These are phyloP conservation scores for Diadophis punctatus DNA, from an alignment of 2,113 vertebrate genomes.

Conservation along the genomic window DNA sequence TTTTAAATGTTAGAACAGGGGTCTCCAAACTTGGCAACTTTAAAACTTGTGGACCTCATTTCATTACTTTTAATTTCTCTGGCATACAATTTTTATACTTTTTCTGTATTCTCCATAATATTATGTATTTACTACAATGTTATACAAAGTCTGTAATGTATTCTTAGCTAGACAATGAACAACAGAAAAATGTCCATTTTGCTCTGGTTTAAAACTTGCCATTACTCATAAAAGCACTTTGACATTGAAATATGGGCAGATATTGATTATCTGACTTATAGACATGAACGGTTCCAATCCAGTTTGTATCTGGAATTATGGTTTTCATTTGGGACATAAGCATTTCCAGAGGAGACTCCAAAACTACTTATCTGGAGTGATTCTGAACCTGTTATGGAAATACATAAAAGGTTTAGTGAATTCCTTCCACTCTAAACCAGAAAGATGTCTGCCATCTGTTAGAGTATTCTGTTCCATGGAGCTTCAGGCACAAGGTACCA, in stretches of 20 bases:
- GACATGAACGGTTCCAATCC: background rate
- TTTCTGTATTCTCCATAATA: background rate
- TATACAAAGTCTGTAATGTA: background rate
- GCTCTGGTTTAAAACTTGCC: background rate
- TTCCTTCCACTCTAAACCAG: background rate
- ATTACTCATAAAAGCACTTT: background rate
- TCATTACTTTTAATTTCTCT: background rate
- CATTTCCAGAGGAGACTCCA: background rate
- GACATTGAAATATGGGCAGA: background rate
- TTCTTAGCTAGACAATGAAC: background rate
- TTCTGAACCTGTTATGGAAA: background rate
- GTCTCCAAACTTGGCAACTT: background rate
- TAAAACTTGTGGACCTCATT: background rate
- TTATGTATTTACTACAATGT: background rate
- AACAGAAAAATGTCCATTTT: background rate
- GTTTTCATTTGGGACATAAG: background rate
- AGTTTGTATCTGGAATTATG: background rate
- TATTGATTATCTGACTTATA: background rate
- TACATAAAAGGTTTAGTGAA: background rate
- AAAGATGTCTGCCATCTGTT: background rate
- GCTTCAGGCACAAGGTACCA: background rate
- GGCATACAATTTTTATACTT: background rate
- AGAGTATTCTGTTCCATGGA: background rate
- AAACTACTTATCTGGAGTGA: background rate
- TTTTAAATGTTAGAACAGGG: slow-evolving; percentile 5